A percentile compares a stretch with the other conserved stretches of the same genome.
phyloP scores from a whole-genome alignment of 2,113 vertebrate genomes.

The Muntiacus reevesi region DNA sequence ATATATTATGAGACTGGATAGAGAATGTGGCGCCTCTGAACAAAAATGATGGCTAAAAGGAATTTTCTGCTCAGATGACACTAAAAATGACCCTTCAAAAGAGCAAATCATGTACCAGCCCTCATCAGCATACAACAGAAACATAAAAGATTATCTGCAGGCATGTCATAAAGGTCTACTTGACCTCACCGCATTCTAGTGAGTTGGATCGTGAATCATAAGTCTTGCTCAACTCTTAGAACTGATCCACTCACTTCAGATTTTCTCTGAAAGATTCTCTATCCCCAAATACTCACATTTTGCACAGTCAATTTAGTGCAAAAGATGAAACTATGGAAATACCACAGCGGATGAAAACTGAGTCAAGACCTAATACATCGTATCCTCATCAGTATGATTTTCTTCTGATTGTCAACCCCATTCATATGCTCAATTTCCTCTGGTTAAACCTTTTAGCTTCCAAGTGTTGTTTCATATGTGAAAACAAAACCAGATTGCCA shows the following conservation, averaged over 20 bases:
- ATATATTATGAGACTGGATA: background rate
- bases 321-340: background rate
- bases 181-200: background rate
- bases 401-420: background rate
- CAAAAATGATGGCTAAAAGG: background rate
- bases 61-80: background rate
- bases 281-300: background rate
- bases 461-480: background rate
- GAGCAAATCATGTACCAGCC: background rate
- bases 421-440: background rate
- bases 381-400: background rate
- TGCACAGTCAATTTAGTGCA: background rate
- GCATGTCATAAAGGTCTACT: background rate
- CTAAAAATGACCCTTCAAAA: background rate
- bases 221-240: background rate
- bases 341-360: background rate
- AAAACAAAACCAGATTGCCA: background rate
- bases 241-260: background rate
- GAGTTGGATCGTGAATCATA: background rate
- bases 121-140: background rate
- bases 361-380: background rate
- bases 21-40: background rate
- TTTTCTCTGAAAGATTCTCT: background rate
- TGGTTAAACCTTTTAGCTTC: background rate
- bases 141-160: background rate